Percentiles rank a stretch among this genome's conserved stretches.
Evolutionary conservation across 2,797 vertebrate genomes (phyloP).

Genomic region (Sebastes variabilis): DNA sequence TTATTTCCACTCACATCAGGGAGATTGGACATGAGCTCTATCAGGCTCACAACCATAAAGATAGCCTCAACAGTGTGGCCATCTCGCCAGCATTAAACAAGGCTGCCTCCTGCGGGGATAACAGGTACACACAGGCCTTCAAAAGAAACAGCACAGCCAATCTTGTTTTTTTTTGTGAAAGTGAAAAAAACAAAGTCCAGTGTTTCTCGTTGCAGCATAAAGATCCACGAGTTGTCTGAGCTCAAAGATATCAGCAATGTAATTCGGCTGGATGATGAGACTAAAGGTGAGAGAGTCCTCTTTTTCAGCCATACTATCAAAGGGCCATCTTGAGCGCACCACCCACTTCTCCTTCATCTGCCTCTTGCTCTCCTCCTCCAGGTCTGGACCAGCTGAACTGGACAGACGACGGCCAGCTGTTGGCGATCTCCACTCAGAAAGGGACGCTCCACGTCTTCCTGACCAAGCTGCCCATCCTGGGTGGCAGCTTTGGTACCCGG

Average conservation of each 20-base stretch:
- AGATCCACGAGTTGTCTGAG: constrained; percentile 95
- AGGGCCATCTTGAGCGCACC: not conserved
- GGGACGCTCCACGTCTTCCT: constrained; percentile 85
- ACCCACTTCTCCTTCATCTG: not conserved
- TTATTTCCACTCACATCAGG: constrained; percentile 94
- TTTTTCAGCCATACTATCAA: not conserved
- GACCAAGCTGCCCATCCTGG: constrained; percentile 94
- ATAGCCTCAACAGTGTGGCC: constrained; percentile 91
- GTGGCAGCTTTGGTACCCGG: constrained; percentile 89
- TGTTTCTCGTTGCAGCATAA: constrained; percentile 84
- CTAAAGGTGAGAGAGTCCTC: constrained; percentile 87
- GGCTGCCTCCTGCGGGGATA: constrained; percentile 95
- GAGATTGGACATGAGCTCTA: constrained; percentile 96
- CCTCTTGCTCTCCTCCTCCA: constrained; percentile 58
- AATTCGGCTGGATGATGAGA: constrained; percentile 94
- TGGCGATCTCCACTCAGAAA: not conserved
- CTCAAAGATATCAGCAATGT: constrained; percentile 94
- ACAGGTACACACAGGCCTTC: constrained; percentile 76
- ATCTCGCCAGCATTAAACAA: constrained; percentile 92
- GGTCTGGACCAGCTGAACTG: constrained; percentile 93
- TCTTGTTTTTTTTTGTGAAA: not conserved
- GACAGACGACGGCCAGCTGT: constrained; percentile 94
- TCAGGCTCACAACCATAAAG: constrained; percentile 92
- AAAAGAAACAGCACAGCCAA: not conserved
- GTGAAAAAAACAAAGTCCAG: constrained; percentile 62